Base-by-base conservation (phyloP, 2,113 vertebrate genomes). In the Sisor rabdophorus region DNA sequence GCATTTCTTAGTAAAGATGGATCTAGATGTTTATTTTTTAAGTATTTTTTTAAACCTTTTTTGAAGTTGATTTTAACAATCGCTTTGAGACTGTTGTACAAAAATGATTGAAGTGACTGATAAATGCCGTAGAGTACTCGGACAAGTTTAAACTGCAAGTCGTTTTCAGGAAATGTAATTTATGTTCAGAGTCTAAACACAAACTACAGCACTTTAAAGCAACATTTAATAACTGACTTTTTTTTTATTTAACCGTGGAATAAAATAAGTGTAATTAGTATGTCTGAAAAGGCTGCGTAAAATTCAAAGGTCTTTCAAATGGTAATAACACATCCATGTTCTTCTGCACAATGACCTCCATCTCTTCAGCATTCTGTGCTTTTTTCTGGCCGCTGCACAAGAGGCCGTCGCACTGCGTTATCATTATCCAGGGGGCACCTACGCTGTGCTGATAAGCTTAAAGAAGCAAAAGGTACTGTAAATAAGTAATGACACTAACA, bases 371-470 rank as follows among this genome's bases (percentile, higher is more conserved):
- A 17, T 28, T 64, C 22, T 56, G 53, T 54, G 9, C 24, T 58
- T 48, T 56, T 65, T 28, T 20, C 44, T 36, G 16, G 67, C 47
- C 60, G n/a, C 47, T 22, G 53, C 24, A 65, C 60, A 44, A 44
- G n/a, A 64, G 19, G 30, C 50, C 1, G 22, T 76, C 76, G 28
- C 76, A 22, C 48, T 61, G 50, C 44, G 73, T 79, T 72, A 47
- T 52, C 32, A 7, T 75, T 47, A 59, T 17, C 53, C 16, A 16
- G 53, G 73, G 81, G 78, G 77, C 74, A 73, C 13, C 0, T 16
- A 15, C 28, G 73, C 24, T 54, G 12, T 16, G 16, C 40, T 24
- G 71, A n/a, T 56, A 71, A 30, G 15, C 12, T 52, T 9, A 20
- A 19, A 11, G 2, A n/a, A 59, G 32, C 12, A 36, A 11, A 30